Base-by-base conservation (phyloP, 2,888 invertebrate genomes). In the Amphipoea lucens region DNA sequence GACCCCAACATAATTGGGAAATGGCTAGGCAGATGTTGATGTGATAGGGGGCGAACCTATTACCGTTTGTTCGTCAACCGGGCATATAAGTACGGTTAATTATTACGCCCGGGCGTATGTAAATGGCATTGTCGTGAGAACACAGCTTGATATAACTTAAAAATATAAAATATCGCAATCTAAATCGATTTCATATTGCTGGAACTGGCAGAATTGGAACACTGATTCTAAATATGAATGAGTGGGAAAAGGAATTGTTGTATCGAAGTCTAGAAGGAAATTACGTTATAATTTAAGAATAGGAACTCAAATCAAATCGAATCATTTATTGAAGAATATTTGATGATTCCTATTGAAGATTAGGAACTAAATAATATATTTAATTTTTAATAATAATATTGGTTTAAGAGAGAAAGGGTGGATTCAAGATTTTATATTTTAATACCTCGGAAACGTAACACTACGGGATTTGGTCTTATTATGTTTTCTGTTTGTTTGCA, bases 161-260 rank as follows among this genome's bases (percentile, higher is more conserved):
- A 71, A 71, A 67, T 83, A 51, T 36, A 65, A 60, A 40, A 45
- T 54, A 60, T 42, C 3, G 1, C 4, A 57, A 67, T 60, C 57
- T 42, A 63, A 70, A 68, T 80, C 68, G 72, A 62, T 76, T 17
- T 5, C n/a, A 54, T 54, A 62, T 76, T 42, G 6, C 36, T 76
- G 72, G 14, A 76, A 72, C 62, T 85, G 83, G 20, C 83, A 85
- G 76, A 85, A 85, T 69, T 76, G 70, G 85, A 60, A 65, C 83
- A 72, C 63, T 42, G 67, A 51, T 36, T 54, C 40, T 71, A 62
- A 84, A 75, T 84, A 84, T 54, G 51, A 23, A 74, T 42, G n/a
- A 71, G 63, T 7, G 4, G 23, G 17, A 69, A 76, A 29, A 62
- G 14, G 1, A 20, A 76, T 62, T 62, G 23, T 40, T 68, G 23